Base-by-base conservation (phyloP, 1,140 invertebrate genomes). In the Drosophila lacertosa region DNA sequence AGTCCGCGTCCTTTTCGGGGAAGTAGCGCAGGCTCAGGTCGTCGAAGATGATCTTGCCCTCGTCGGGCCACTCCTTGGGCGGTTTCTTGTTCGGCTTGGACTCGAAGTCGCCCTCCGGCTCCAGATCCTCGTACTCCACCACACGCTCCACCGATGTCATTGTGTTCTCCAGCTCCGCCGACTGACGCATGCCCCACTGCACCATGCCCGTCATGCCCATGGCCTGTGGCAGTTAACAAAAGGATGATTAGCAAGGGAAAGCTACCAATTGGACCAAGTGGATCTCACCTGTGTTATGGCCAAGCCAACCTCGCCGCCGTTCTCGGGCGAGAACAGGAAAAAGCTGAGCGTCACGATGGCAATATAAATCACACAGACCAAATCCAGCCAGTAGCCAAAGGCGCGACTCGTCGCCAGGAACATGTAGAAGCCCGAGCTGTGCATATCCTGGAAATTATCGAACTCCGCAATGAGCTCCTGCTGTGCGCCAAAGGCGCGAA, bases 81-180 rank as follows among this genome's bases (percentile, higher is more conserved):
- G 95, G 95, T 76, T 95, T 94, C 77, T 94, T 94, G 3, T 94
- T 93, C 0, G 93, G 92, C 13, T 86, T 88, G 15, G 94, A 94
- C 58, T 95, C 93, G 1, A 95, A 89, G 2, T 94, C 92, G 2
- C 94, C 93, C 91, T 97, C 97, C 20, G 94, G 93, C 70, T 94
- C 93, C 33, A 96, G 92, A 44, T 93, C 91, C 7, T 93, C 94
- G 77, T 96, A 97, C 82, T 96, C 95, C 55, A 96, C 81, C 22
- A 96, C 94, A 91, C 96, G 93, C 91, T 97, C 95, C 4, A 96
- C 96, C 9, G 95, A 94, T 20, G 95, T 96, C 95, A 97, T 97
- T 74, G 94, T 94, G 88, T 96, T 97, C 92, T 97, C 96, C 10
- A 97, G 91, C 84, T 97, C 96, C 0, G 96, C 95, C 55, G 95